Percentiles rank a stretch among this genome's conserved stretches.
phyloP scores from a whole-genome alignment of 2,113 vertebrate species.

The Nyctibius bracteatus region DNA sequence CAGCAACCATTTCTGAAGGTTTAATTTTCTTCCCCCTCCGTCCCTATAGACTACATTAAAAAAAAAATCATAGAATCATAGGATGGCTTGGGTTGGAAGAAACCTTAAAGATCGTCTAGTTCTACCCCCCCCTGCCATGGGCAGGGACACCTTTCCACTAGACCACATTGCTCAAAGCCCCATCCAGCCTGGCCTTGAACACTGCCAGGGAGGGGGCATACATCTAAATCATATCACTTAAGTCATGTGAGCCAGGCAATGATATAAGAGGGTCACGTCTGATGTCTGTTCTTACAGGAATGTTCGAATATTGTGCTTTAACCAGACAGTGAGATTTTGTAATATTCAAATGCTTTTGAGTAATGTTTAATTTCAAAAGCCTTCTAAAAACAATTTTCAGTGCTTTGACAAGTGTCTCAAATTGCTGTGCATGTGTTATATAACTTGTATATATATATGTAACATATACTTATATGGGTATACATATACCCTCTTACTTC shows the following conservation, averaged over 20 bases:
- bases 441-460: no score
- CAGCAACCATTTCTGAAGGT: not conserved
- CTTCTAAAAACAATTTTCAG: not conserved
- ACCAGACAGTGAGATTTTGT: not conserved
- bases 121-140: no score
- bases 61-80: no score
- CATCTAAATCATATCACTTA: not conserved
- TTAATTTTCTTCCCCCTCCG: not conserved
- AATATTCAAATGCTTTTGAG: not conserved
- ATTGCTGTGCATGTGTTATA: not conserved
- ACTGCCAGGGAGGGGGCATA: no score
- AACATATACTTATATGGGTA: no score
- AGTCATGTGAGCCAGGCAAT: not conserved
- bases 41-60: not conserved
- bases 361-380: not conserved
- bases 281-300: not conserved
- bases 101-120: no score
- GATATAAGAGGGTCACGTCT: not conserved
- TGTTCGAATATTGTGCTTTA: not conserved
- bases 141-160: no score
- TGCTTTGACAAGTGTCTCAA: not conserved
- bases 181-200: no score
- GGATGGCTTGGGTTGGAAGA: no score
- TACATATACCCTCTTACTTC: not conserved
- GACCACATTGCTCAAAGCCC: no score